Evolutionary conservation across 2,113 vertebrate species (phyloP).

Genomic region (Deroptyus accipitrinus): DNA sequence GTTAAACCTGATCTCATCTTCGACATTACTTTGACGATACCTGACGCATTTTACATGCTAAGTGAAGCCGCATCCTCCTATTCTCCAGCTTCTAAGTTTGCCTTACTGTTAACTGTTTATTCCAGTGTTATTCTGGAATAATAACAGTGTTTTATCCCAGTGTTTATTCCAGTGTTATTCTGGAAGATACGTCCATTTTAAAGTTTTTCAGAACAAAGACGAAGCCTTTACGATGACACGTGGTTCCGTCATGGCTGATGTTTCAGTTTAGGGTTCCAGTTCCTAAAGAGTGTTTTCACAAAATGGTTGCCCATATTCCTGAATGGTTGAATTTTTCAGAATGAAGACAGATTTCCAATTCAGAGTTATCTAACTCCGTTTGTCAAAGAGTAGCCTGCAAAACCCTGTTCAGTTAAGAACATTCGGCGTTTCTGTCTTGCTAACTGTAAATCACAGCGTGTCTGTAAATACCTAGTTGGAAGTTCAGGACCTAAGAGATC

Average conservation of each 20-base stretch:
- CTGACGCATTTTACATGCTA: neutral
- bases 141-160: neutral
- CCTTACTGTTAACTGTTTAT: neutral
- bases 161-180: neutral
- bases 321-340: neutral
- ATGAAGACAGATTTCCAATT: neutral
- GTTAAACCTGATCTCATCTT: neutral
- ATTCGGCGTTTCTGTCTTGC: neutral
- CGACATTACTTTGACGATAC: neutral
- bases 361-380: neutral
- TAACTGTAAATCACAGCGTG: neutral
- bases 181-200: neutral
- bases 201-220: neutral
- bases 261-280: neutral
- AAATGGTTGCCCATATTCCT: neutral
- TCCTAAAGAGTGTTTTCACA: neutral
- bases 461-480: conserved; percentile 11
- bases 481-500: conserved; percentile 36
- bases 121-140: neutral
- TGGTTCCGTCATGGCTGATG: neutral
- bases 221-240: neutral
- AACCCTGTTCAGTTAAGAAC: neutral
- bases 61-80: neutral
- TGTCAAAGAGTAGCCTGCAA: neutral
- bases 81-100: neutral